Evolutionary conservation across 92 coral and sea anemone species (phyloP).

Genomic region (Epizoanthus illoricatus): DNA sequence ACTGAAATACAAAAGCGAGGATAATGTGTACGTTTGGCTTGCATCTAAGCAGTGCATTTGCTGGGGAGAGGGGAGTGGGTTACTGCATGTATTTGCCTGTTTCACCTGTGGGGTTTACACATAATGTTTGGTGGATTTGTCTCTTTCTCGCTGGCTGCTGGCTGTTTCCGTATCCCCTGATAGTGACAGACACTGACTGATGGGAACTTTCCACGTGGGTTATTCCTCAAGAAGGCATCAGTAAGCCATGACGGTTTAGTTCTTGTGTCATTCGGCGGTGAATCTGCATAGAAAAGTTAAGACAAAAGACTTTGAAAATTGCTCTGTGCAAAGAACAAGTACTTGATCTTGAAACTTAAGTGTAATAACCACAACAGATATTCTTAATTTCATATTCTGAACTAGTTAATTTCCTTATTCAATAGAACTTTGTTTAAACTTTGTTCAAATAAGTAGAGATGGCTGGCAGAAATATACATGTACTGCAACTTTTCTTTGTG

Average conservation of each 20-base stretch:
- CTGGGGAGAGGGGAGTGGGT: too few relatives aligned
- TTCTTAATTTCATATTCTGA: too few relatives aligned
- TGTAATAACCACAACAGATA: too few relatives aligned
- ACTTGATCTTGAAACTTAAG: too few relatives aligned
- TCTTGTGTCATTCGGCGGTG: neutral
- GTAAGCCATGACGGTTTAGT: slow-evolving; percentile 30
- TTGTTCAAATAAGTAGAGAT: too few relatives aligned
- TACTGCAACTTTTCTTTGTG: too few relatives aligned
- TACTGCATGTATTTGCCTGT: neutral
- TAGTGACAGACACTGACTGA: slow-evolving; percentile 9
- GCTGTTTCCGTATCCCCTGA: slow-evolving; percentile 26
- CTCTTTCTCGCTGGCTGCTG: slow-evolving; percentile 20
- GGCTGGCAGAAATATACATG: too few relatives aligned
- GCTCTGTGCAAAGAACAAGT: neutral
- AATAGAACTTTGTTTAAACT: too few relatives aligned
- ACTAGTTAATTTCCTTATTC: too few relatives aligned
- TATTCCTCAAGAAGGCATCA: slow-evolving; percentile 26
- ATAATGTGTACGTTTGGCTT: too few relatives aligned
- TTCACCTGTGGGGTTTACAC: slow-evolving; percentile 25
- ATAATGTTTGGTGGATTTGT: slow-evolving; percentile 2
- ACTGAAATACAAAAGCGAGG: too few relatives aligned
- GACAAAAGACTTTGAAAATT: neutral
- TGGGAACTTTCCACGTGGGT: slow-evolving; percentile 34
- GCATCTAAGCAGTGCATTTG: too few relatives aligned
- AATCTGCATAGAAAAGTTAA: neutral